Base-by-base conservation (phyloP, 1,140 invertebrate genomes). In the Nebria ingens region DNA sequence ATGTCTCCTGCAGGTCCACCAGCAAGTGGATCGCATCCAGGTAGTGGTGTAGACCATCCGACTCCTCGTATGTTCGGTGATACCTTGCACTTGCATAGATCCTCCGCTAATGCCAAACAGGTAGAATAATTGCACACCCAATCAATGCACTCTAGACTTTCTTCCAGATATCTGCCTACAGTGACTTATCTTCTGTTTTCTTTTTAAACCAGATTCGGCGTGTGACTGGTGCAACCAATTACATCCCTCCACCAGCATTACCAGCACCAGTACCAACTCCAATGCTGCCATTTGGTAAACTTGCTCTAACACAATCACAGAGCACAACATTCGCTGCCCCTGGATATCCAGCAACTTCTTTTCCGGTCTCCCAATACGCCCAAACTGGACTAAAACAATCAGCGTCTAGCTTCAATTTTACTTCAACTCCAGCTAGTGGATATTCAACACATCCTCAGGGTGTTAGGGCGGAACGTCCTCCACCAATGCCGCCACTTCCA, bases 181-280 rank as follows among this genome's bases (percentile, higher is more conserved):
- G 6, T 21, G 9, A 21, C 17, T 52, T 52, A 17, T 49, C 4
- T 49, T 49, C 19, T 49, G 42, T 9, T 19, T 6, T 9, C 42
- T 15, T 15, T 56, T n/a, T 1, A 53, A 67, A 68, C 49, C 64
- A 73, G 71, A 72, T 73, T 65, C 71, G 71, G 55, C 70, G 71
- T 62, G 70, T 70, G 60, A 71, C 71, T 63, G 71, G 65, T 70
- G 69, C 70, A 67, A 68, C 71, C 62, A 70, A 69, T 59, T 34
- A 60, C 57, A 79, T 80, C 6, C 76, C 81, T 13, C 80, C 81
- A 2, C 81, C 81, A 34, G 79, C 80, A 21, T 65, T 82, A 34
- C 81, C 82, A 1, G 81, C 82, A 1, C 83, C 82, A 1, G 79
- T 82, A 23, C 80, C 81, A 19, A 78, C 76, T 21, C 76, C 73